A percentile compares a stretch with the other conserved stretches of the same genome.
Evolutionary conservation across 2,797 vertebrate genomes (phyloP).

Genomic region (Microctenopoma stevenorrisi): DNA sequence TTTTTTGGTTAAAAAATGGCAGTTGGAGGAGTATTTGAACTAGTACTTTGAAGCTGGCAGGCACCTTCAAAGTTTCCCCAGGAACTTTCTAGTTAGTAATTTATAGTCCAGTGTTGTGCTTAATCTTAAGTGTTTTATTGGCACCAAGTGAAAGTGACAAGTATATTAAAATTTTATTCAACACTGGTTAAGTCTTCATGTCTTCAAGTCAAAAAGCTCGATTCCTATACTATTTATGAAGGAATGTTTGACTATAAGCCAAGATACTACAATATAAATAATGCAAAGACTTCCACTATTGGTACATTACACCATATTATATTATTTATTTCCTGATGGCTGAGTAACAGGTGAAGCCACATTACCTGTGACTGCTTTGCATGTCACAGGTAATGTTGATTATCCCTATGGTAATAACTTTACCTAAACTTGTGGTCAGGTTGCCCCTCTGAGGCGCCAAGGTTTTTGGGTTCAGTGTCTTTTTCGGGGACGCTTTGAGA

Average conservation of each 20-base stretch:
- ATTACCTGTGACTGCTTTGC: conserved; percentile 34
- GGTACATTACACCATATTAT: conserved; percentile 13
- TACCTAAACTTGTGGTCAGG: too few species aligned
- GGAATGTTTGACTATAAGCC: conserved; percentile 21
- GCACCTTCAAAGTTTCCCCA: too few species aligned
- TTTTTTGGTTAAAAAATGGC: too few species aligned
- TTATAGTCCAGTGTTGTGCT: conserved; percentile 19
- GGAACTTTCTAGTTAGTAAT: too few species aligned
- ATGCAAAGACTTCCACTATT: conserved; percentile 9
- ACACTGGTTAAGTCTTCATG: conserved; percentile 1
- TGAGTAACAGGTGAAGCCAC: conserved; percentile 29
- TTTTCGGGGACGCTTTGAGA: too few species aligned
- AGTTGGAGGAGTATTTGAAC: too few species aligned
- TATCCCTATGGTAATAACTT: too few species aligned
- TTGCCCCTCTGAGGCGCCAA: too few species aligned
- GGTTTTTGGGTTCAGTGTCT: too few species aligned
- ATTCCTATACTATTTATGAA: conserved; percentile 19
- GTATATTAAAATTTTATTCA: conserved; percentile 16
- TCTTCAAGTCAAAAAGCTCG: conserved; percentile 1
- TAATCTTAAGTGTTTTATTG: conserved; percentile 31
- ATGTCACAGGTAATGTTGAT: conserved; percentile 25
- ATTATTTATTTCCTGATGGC: conserved; percentile 33
- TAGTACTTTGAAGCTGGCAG: too few species aligned
- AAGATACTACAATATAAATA: conserved; percentile 2
- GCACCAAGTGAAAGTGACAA: conserved; percentile 23